Evolutionary conservation across 2,888 invertebrate genomes (phyloP).

Genomic region (Leucoma salicis): DNA sequence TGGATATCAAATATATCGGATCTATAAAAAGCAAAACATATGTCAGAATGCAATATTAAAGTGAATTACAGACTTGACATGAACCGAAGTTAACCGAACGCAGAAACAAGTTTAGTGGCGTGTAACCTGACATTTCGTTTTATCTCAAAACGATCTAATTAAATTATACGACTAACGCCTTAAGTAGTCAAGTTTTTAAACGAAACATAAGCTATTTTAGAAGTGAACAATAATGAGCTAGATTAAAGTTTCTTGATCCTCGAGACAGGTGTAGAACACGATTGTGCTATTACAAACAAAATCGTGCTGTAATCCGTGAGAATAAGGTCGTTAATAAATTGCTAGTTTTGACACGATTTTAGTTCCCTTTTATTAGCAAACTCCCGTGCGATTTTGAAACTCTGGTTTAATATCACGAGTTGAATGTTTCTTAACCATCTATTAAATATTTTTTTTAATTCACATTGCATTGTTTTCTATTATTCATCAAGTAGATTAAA

Average conservation of each 20-base stretch:
- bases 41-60: conserved; percentile 12
- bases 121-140: conserved; percentile 62
- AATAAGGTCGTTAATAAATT: conserved; percentile 47
- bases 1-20: conserved; percentile 7
- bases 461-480: no score
- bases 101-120: conserved; percentile 49
- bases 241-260: conserved; percentile 72
- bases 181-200: conserved; percentile 47
- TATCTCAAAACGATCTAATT: conserved; percentile 64
- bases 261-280: conserved; percentile 65
- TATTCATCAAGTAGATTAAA: no score
- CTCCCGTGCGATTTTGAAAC: conserved; percentile 58
- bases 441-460: no score
- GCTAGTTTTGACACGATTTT: conserved; percentile 39
- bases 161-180: conserved; percentile 56
- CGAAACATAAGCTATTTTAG: conserved; percentile 54
- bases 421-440: conserved; percentile 19
- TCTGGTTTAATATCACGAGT: conserved; percentile 33
- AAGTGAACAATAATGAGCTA: conserved; percentile 51
- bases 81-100: conserved; percentile 47
- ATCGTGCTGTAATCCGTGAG: conserved; percentile 35
- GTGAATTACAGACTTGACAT: conserved; percentile 51
- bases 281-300: conserved; percentile 34
- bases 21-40: conserved; percentile 12
- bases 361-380: conserved; percentile 58